Evolutionary conservation across 1,140 invertebrate species (phyloP).

Genomic region (Rhagoletis zephyria): DNA sequence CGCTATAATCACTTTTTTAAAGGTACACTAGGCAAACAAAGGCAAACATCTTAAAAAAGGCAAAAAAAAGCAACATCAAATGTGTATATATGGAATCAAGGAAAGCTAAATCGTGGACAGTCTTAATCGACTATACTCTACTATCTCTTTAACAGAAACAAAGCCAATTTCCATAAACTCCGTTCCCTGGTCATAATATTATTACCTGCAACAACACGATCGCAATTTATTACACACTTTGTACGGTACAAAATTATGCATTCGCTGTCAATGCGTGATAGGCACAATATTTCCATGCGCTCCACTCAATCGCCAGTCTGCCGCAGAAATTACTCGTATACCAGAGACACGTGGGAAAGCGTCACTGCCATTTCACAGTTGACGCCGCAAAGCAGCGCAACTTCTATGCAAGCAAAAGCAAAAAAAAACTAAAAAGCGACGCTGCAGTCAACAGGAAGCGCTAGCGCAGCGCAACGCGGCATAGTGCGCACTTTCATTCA

Average conservation of each 20-base stretch:
- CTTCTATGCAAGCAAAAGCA: too few relatives aligned
- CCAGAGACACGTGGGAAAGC: constrained; percentile 3
- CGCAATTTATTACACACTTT: constrained; percentile 16
- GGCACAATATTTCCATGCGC: not conserved
- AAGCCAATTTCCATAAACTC: too few relatives aligned
- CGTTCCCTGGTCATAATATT: too few relatives aligned
- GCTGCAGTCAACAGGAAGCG: not conserved
- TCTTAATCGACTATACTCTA: too few relatives aligned
- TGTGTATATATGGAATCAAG: too few relatives aligned
- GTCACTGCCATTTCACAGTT: not conserved
- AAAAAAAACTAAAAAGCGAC: not conserved
- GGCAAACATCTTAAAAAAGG: too few relatives aligned
- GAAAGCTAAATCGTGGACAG: too few relatives aligned
- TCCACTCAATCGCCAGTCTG: not conserved
- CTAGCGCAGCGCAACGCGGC: not conserved
- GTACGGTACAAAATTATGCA: constrained; percentile 7
- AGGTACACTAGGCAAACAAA: too few relatives aligned
- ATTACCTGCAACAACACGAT: not conserved
- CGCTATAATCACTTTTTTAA: too few relatives aligned
- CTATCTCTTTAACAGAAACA: too few relatives aligned
- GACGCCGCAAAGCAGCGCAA: not conserved
- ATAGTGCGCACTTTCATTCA: not conserved
- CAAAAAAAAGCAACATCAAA: too few relatives aligned
- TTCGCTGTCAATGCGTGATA: not conserved
- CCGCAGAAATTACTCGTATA: not conserved